Conservation (phyloP, 2,797 vertebrate species). For the Anableps anableps region DNA sequence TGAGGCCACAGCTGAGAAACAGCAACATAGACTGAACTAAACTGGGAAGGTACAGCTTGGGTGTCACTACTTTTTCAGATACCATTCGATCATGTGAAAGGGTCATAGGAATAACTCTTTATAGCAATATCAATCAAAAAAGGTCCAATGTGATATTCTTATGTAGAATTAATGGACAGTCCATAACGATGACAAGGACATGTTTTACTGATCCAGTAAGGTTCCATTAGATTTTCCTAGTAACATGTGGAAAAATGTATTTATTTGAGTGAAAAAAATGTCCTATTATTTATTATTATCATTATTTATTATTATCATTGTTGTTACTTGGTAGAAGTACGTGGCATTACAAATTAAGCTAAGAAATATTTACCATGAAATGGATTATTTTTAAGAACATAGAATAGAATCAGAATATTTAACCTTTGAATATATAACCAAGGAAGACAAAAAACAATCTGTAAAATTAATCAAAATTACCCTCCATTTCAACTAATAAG, state of each 20-base stretch:
- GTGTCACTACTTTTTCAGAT: constrained; percentile 14
- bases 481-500: neutral
- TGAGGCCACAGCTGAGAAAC: constrained; percentile 65
- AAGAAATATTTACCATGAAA: neutral
- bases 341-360: neutral
- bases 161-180: neutral
- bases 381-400: neutral
- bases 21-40: constrained; percentile 63
- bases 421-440: neutral
- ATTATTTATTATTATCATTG: neutral
- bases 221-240: neutral
- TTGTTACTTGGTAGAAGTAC: neutral
- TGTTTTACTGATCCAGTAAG: neutral
- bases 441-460: neutral
- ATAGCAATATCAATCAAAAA: neutral
- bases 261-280: neutral
- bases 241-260: neutral
- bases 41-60: constrained; percentile 54
- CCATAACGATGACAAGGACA: neutral
- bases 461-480: neutral
- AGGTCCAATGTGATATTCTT: neutral
- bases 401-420: neutral
- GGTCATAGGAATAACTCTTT: constrained; percentile 20
- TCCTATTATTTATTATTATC: neutral
- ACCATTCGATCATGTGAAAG: neutral